These are phyloP conservation scores for Dendropsophus ebraccatus DNA, from an alignment of 2,113 vertebrate species.

Conservation along the genomic window DNA sequence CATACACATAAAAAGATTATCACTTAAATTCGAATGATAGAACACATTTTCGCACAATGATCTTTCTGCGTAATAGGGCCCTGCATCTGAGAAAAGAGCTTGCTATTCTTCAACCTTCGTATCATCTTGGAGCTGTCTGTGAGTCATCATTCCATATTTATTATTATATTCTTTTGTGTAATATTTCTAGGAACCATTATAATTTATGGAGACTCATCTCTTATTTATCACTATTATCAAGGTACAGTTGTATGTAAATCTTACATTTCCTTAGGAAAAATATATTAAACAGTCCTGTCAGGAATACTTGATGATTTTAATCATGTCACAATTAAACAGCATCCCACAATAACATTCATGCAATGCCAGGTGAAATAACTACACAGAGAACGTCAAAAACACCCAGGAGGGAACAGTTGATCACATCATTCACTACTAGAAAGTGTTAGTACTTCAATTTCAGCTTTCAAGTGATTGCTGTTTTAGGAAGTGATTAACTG, in stretches of 20 bases:
- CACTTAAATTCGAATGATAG: too few relatives aligned
- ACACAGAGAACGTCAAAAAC: neutral
- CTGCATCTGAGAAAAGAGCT: too few relatives aligned
- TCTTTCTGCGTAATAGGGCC: too few relatives aligned
- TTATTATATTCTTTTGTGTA: neutral
- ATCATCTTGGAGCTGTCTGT: neutral
- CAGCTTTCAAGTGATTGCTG: slow-evolving; percentile 46
- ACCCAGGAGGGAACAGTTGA: slow-evolving; percentile 29
- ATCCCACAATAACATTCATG: slow-evolving; percentile 1
- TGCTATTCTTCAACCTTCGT: too few relatives aligned
- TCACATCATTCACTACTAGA: slow-evolving; percentile 43
- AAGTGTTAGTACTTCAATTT: slow-evolving; percentile 1
- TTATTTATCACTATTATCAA: neutral
- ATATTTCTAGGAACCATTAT: neutral
- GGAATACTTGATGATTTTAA: neutral
- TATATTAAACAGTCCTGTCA: neutral
- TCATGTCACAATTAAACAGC: neutral
- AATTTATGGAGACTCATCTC: neutral
- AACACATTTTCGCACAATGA: too few relatives aligned
- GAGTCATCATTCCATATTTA: neutral
- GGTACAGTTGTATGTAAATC: neutral
- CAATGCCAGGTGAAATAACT: slow-evolving; percentile 6
- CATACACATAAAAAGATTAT: too few relatives aligned
- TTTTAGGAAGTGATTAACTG: slow-evolving; percentile 43
- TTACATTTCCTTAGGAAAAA: neutral